Conservation (phyloP, 1,140 invertebrate genomes). For the Papilio glaucus region DNA sequence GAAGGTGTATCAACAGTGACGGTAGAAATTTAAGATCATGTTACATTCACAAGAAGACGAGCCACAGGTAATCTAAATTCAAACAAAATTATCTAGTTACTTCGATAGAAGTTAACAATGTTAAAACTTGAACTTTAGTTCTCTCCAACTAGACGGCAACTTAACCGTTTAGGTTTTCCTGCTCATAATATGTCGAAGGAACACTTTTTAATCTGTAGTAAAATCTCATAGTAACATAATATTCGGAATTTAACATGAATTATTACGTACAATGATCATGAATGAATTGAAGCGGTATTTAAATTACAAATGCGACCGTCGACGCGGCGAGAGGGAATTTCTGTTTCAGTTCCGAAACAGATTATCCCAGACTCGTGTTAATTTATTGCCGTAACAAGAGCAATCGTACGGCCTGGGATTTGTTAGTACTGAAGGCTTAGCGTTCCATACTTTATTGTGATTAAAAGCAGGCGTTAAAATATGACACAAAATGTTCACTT, state of each 20-base stretch:
- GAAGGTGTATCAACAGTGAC: too few species aligned
- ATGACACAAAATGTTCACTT: too few species aligned
- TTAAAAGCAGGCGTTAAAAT: neutral
- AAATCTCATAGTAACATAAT: neutral
- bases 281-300: conserved; percentile 8
- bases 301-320: conserved; percentile 33
- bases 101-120: neutral
- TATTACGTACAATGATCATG: conserved; percentile 11
- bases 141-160: neutral
- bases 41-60: neutral
- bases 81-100: conserved; percentile 10
- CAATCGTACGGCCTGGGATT: neutral
- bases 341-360: conserved; percentile 52
- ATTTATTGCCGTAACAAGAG: conserved; percentile 41
- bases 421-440: neutral
- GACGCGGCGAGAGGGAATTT: conserved; percentile 50
- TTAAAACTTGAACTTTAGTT: neutral
- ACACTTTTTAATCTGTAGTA: neutral
- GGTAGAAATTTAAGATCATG: neutral
- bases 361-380: conserved; percentile 44
- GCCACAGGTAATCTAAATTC: neutral
- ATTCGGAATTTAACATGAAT: neutral
- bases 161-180: neutral
- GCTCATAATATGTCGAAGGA: neutral
- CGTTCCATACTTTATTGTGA: neutral